Evolutionary conservation across 1,140 invertebrate genomes (phyloP).

Genomic region (Euura lappo): DNA sequence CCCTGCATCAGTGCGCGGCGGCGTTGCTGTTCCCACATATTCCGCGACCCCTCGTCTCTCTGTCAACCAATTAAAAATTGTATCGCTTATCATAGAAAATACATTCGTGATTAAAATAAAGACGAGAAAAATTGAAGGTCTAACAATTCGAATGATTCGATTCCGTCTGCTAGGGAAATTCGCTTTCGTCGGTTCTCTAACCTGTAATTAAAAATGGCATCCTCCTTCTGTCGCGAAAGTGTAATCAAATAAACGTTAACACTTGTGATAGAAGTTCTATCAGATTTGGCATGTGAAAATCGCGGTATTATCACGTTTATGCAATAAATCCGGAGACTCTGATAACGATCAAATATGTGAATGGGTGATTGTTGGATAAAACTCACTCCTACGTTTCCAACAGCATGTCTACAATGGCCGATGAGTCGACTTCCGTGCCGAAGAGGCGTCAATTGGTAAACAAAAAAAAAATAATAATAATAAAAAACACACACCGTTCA

Average conservation of each 20-base stretch:
- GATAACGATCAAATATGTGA: conserved; percentile 2
- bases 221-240: conserved; percentile 25
- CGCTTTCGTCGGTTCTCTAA: background rate
- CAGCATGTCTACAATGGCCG: conserved; percentile 53
- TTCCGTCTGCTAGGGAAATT: background rate
- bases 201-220: conserved; percentile 40
- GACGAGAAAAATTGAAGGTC: no score
- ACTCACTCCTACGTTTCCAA: conserved; percentile 46
- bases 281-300: conserved; percentile 38
- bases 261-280: conserved; percentile 16
- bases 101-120: background rate
- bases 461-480: conserved; percentile 33
- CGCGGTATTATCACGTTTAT: no score
- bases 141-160: no score
- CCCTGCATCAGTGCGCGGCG: no score
- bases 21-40: no score
- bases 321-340: background rate
- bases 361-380: conserved; percentile 33
- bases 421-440: conserved; percentile 47
- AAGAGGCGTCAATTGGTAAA: conserved; percentile 59
- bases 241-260: conserved; percentile 22
- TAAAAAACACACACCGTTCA: no score
- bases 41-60: no score
- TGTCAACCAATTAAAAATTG: background rate
- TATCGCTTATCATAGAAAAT: background rate